Base-by-base conservation (phyloP, 1,140 invertebrate genomes). In the Leptinotarsa defecta region DNA sequence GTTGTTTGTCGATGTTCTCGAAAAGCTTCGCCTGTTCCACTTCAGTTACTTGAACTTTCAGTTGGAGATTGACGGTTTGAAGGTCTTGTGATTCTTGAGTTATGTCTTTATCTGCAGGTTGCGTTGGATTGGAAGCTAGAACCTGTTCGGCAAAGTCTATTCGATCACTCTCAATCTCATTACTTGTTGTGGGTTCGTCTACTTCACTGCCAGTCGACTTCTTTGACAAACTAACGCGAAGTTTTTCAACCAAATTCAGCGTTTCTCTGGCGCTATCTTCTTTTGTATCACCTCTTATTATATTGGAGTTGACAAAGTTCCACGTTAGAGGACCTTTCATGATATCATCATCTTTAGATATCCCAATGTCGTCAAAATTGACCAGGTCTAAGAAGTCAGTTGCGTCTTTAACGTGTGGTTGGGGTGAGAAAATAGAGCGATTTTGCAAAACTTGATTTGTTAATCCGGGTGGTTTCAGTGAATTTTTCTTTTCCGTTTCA, bases 211-310 rank as follows among this genome's bases (percentile, higher is more conserved):
- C 83, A 15, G 87, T 88, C 13, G 89, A 89, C 82, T 92, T 92
- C 77, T 90, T 91, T 15, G 89, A 90, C 76, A 91, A 84, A 71
- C 89, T 90, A 87, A 93, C 89, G 71, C 93, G 86, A 17, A 95
- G 85, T 84, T 94, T 93, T 78, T 94, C 92, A 11, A 95, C 93
- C 19, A 95, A 85, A 86, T 94, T 91, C 34, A 93, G 84, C 1
- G 94, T 94, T 86, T 94, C 94, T 62, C 91, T 86, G 0, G 92
- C 92, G 80, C 88, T 91, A 74, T 92, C 91, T 76, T 92, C 93
- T 83, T 94, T 94, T n/a, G 91, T 91, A 82, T 94, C 93, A 80
- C 94, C 92, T 81, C 93, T 92, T 77, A 92, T 91, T 74, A 92
- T 88, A n/a, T 89, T 88, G 63, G 88, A 87, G 64, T 87, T 87